These are phyloP conservation scores for Lophius americanus DNA, from an alignment of 2,797 vertebrate species.

Conservation along the genomic window DNA sequence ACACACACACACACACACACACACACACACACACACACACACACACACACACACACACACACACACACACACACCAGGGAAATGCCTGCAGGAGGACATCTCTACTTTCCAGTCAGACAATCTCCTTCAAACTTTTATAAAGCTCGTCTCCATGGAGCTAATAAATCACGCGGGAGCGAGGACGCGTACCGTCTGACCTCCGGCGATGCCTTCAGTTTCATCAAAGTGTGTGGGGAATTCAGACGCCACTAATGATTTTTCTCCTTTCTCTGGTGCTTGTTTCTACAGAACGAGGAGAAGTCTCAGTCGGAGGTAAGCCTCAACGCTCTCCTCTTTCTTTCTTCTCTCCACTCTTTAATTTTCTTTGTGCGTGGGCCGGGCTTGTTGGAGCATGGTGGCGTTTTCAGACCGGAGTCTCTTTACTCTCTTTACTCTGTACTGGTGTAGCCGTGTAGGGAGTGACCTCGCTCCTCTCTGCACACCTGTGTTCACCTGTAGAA, in stretches of 20 bases:
- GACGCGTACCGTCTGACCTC: slow-evolving; percentile 15
- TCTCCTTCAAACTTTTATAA: slow-evolving; percentile 43
- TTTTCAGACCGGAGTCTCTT: slow-evolving; percentile 58
- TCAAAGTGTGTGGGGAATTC: slow-evolving; percentile 18
- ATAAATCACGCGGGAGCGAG: slow-evolving; percentile 44
- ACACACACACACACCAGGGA: slow-evolving; percentile 23
- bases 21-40: slow-evolving; percentile 13
- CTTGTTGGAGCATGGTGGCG: slow-evolving; percentile 57
- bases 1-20: slow-evolving; percentile 5
- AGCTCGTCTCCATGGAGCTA: slow-evolving; percentile 32
- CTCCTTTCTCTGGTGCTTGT: slow-evolving; percentile 50
- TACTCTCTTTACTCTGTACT: slow-evolving; percentile 66
- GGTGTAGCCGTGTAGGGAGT: slow-evolving; percentile 48
- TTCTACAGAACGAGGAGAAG: slow-evolving; percentile 93
- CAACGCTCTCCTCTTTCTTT: slow-evolving; percentile 27
- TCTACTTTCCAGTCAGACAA: slow-evolving; percentile 63
- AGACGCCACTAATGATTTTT: slow-evolving; percentile 47
- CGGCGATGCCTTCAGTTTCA: slow-evolving; percentile 21
- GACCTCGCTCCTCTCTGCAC: slow-evolving; percentile 55
- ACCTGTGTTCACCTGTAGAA: slow-evolving; percentile 56
- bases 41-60: slow-evolving; percentile 9
- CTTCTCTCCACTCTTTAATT: slow-evolving; percentile 53
- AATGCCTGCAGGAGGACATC: slow-evolving; percentile 66
- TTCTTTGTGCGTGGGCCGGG: slow-evolving; percentile 29
- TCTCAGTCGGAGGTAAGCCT: slow-evolving; percentile 95